Percentiles rank a stretch among this genome's conserved stretches.
These are phyloP conservation scores for Octomys mimax DNA, from an alignment of 2,797 vertebrate species.

Conservation along the genomic window DNA sequence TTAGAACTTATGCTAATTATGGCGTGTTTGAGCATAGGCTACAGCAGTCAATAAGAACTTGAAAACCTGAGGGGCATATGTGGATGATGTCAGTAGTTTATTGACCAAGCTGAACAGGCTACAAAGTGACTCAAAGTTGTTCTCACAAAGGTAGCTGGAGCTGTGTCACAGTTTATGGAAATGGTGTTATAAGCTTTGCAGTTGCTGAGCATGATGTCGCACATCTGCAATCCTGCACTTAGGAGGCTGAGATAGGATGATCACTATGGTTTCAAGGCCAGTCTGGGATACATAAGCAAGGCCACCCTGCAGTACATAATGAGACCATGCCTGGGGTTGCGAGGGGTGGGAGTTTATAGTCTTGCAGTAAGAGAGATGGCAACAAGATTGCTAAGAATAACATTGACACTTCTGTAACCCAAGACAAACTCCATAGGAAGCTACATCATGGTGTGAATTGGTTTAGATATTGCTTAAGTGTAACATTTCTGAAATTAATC, in stretches of 20 bases:
- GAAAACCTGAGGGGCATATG: neutral
- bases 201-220: neutral
- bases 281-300: neutral
- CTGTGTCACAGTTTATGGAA: neutral
- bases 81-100: neutral
- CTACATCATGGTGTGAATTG: neutral
- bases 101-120: neutral
- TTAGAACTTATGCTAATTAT: neutral
- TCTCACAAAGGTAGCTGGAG: neutral
- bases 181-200: neutral
- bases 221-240: neutral
- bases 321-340: neutral
- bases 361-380: neutral
- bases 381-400: neutral
- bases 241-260: neutral
- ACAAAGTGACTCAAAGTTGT: neutral
- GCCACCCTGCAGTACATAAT: neutral
- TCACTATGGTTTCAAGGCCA: neutral
- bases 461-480: slow-evolving; percentile 81
- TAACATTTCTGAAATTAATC: neutral
- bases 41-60: neutral
- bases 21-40: neutral
- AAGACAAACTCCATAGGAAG: neutral
- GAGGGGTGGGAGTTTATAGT: neutral
- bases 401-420: neutral